Percentiles rank a stretch among this genome's conserved stretches.
These are phyloP conservation scores for Acanthaster planci DNA, from an alignment of 35 echinoderm and acorn worm genomes.

Conservation along the genomic window DNA sequence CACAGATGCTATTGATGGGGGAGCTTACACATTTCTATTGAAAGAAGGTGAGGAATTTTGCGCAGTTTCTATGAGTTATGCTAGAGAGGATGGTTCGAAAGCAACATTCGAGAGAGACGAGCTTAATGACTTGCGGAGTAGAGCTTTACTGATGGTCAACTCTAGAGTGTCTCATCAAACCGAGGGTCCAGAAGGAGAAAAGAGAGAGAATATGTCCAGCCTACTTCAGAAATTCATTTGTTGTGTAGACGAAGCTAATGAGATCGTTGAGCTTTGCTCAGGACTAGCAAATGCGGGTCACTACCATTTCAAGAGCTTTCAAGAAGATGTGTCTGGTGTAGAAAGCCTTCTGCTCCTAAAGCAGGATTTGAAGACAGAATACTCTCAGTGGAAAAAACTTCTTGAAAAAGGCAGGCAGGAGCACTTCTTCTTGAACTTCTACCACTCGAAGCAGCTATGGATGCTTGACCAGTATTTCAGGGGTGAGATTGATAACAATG, in stretches of 20 bases:
- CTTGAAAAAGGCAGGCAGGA: slow-evolving; percentile 27
- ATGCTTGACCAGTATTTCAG: slow-evolving; percentile 38
- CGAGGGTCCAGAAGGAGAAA: neutral
- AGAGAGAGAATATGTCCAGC: neutral
- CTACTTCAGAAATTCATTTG: slow-evolving; percentile 30
- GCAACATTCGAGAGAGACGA: slow-evolving; percentile 21
- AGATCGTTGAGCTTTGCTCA: slow-evolving; percentile 32
- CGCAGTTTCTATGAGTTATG: slow-evolving; percentile 16
- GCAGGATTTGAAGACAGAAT: neutral
- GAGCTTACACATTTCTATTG: neutral
- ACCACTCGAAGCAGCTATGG: slow-evolving; percentile 36
- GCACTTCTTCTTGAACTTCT: slow-evolving; percentile 47
- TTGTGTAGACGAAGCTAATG: slow-evolving; percentile 31
- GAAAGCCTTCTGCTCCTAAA: slow-evolving; percentile 25
- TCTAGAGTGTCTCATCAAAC: slow-evolving; percentile 5
- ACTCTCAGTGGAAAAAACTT: neutral
- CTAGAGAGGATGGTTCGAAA: slow-evolving; percentile 4
- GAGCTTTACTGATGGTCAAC: slow-evolving; percentile 36
- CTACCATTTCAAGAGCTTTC: slow-evolving; percentile 21
- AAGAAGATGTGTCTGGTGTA: neutral
- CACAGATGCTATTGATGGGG: slow-evolving; percentile 17
- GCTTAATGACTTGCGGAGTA: slow-evolving; percentile 49
- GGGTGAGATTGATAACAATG: neutral
- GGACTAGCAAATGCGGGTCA: slow-evolving; percentile 32
- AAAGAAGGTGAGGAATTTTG: neutral